Conservation (phyloP, 2,888 invertebrate species). For the Papilio elwesi region DNA sequence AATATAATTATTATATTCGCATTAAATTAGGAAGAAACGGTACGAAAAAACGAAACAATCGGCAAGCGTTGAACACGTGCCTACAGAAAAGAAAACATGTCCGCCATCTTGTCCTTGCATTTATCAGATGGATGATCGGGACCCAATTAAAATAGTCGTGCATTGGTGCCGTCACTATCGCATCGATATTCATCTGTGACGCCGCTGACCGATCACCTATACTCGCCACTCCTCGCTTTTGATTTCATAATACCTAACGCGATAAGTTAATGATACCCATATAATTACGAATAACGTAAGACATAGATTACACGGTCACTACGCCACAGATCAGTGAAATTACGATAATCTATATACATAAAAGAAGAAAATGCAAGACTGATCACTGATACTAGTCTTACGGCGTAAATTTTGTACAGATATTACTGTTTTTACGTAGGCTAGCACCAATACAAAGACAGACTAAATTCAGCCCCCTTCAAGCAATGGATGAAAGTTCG, state of each 20-base stretch:
- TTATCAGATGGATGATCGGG: constrained; percentile 76
- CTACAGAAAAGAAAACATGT: constrained; percentile 66
- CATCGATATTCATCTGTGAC: constrained; percentile 70
- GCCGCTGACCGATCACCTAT: constrained; percentile 75
- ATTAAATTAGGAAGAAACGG: neutral
- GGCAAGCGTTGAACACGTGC: constrained; percentile 74
- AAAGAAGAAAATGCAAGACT: constrained; percentile 12
- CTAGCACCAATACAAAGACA: too few species aligned
- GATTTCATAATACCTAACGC: constrained; percentile 34
- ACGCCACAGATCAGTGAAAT: too few species aligned
- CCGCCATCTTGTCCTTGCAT: constrained; percentile 71
- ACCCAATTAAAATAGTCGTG: constrained; percentile 84
- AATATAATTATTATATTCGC: too few species aligned
- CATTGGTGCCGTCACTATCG: constrained; percentile 81
- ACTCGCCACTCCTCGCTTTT: too few species aligned
- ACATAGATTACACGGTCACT: too few species aligned
- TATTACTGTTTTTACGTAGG: too few species aligned
- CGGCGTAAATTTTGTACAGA: too few species aligned
- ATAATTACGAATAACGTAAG: too few species aligned
- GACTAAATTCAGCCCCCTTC: too few species aligned
- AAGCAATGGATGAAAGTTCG: too few species aligned
- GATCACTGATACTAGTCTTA: constrained; percentile 46
- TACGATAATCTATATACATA: too few species aligned
- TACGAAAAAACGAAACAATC: constrained; percentile 1
- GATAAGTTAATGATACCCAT: too few species aligned